Base-by-base conservation (phyloP, 2,113 vertebrate genomes). In the Sclerurus mexicanus region DNA sequence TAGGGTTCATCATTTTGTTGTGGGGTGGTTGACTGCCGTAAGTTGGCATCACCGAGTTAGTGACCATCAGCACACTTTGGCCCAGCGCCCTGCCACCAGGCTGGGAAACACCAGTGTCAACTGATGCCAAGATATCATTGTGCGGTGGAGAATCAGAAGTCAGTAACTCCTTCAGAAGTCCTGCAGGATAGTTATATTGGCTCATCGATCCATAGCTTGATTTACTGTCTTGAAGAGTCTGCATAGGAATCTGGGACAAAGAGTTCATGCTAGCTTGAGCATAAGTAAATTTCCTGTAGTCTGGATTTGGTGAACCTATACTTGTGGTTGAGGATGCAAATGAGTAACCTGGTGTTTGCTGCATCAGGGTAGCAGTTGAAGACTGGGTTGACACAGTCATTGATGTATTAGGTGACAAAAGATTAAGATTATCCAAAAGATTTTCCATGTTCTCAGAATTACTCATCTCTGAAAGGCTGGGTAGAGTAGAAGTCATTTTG, bases 361-460 rank as follows among this genome's bases (percentile, higher is more conserved):
- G 99, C 98, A 99, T 99, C 98, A 99, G 98, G 7, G 98, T 95
- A 78, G 99, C 99, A 7, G 99, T 98, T 5, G 99, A 99, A 71
- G 99, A 99, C 97, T 99, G 99, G 71, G 99, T 98, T 22, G 99
- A 99, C 60, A 98, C 99, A 49, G 98, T 97, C 62, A 98, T 86
- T 67, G 98, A 97, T 23, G 99, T 98, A 77, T 99, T 99, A 42
- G 99, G 99, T 6, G 99, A 99, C 58, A 99, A 98, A 89, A 99
- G 98, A 88, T 99, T 99, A 80, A 99, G 99, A 95, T 99, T 99
- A 98, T 99, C 99, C 98, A 99, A 93, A 64, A 99, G 99, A 97
- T 99, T 99, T 95, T 99, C 99, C 99, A 99, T 99, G 68, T 99
- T 99, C 97, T 99, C 99, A 6, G 99, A 98, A 92, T 98, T 98